phyloP scores from a whole-genome alignment of 2,113 vertebrate species.

The Serilophus lunatus region DNA sequence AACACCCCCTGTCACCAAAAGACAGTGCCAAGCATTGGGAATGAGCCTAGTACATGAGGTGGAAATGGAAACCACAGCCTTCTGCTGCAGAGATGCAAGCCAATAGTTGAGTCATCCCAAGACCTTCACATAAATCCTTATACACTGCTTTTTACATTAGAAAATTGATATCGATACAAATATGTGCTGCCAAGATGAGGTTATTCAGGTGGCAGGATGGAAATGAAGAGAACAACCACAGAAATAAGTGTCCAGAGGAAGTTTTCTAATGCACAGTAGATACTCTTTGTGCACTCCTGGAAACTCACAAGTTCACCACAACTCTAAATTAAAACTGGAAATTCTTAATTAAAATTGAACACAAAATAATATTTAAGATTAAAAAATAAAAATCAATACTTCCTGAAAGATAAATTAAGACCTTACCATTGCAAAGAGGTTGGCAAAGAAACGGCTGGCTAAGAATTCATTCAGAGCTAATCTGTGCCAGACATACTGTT shows the following conservation, averaged over 20 bases:
- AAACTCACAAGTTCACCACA: background rate
- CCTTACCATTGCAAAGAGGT: background rate
- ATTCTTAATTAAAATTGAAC: background rate
- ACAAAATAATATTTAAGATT: background rate
- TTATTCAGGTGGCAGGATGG: background rate
- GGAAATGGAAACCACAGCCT: constrained; percentile 44
- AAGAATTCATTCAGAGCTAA: background rate
- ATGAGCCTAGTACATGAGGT: constrained; percentile 15
- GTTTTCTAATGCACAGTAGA: background rate
- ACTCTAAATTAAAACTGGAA: background rate
- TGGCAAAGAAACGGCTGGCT: background rate
- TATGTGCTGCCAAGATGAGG: background rate
- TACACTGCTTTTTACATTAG: background rate
- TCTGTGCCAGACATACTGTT: background rate
- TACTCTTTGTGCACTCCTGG: background rate
- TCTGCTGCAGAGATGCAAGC: constrained; percentile 25
- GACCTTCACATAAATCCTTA: background rate
- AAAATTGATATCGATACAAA: background rate
- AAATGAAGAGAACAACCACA: background rate
- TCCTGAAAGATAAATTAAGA: background rate
- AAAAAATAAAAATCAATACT: background rate
- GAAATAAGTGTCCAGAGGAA: background rate
- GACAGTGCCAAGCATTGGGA: background rate
- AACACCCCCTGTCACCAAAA: background rate
- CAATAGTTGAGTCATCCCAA: constrained; percentile 34